A percentile compares a stretch with the other conserved stretches of the same genome.
Conservation (phyloP, 2,797 vertebrate species). For the Eurystomus glaucurus region DNA sequence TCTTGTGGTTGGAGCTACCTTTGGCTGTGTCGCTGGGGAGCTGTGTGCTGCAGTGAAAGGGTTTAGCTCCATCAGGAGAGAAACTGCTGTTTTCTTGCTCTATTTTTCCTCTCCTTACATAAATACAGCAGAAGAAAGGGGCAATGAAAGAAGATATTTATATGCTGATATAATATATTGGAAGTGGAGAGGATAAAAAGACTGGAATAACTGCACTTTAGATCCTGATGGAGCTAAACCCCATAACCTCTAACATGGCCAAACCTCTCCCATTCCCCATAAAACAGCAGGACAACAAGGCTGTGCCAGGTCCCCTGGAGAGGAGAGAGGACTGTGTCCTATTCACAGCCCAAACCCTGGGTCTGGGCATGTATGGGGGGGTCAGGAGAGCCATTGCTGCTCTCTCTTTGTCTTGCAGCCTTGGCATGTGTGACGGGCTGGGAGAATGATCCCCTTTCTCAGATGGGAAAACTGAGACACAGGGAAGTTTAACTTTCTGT, state of each 20-base stretch:
- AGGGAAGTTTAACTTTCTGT: not conserved
- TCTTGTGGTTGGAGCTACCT: not conserved
- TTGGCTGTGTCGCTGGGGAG: not conserved
- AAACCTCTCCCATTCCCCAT: not conserved
- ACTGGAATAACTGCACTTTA: too few relatives aligned
- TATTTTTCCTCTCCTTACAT: not conserved
- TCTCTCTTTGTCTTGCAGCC: not conserved
- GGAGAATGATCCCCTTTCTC: not conserved
- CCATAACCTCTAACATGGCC: not conserved
- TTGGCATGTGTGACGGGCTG: fast-evolving
- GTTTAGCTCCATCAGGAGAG: not conserved
- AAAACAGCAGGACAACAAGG: not conserved
- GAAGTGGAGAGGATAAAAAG: not conserved
- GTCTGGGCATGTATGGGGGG: fast-evolving
- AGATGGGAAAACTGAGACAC: not conserved
- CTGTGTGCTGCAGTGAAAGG: not conserved
- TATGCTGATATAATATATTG: not conserved
- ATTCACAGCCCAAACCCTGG: fast-evolving
- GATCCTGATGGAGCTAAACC: too few relatives aligned
- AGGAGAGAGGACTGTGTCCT: not conserved
- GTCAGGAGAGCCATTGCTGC: not conserved
- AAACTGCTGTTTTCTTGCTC: not conserved
- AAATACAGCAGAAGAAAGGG: not conserved
- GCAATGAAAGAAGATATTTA: not conserved
- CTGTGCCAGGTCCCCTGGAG: not conserved